Conservation (phyloP, 2,797 vertebrate genomes). For the Oryzias sinensis region DNA sequence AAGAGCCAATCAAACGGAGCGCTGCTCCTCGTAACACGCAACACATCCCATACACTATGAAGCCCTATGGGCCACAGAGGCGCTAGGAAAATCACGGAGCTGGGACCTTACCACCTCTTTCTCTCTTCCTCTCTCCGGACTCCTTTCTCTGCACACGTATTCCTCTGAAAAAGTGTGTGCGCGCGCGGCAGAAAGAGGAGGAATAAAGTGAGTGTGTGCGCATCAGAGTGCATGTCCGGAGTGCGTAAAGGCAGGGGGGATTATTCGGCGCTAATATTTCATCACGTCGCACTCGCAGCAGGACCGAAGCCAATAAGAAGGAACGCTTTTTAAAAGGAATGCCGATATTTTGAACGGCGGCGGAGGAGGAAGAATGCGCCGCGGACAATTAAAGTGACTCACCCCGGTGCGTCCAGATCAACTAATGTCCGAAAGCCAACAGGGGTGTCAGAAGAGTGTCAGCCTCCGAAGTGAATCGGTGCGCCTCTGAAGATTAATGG, state of each 20-base stretch:
- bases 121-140: conserved; percentile 53
- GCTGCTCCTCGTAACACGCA: conserved; percentile 86
- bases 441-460: conserved; percentile 62
- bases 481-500: conserved; percentile 64
- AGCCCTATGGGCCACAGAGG: conserved; percentile 89
- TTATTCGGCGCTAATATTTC: conserved; percentile 78
- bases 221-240: conserved; percentile 67
- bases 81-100: conserved; percentile 91
- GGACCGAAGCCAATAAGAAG: conserved; percentile 72
- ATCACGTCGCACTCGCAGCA: conserved; percentile 73
- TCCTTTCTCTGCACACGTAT: conserved; percentile 73
- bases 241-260: conserved; percentile 74
- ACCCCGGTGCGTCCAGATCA: conserved; percentile 65
- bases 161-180: conserved; percentile 79
- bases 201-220: conserved; percentile 70
- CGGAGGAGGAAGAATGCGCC: conserved; percentile 61
- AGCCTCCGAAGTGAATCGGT: conserved; percentile 50
- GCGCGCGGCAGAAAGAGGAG: conserved; percentile 68
- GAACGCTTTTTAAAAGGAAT: conserved; percentile 77
- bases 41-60: conserved; percentile 90
- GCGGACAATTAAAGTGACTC: conserved; percentile 70
- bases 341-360: conserved; percentile 70
- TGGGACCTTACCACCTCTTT: conserved; percentile 82
- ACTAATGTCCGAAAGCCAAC: conserved; percentile 63
- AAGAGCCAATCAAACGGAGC: conserved; percentile 98